Evolutionary conservation across 2,797 vertebrate genomes (phyloP).

Genomic region (Argentina silus): DNA sequence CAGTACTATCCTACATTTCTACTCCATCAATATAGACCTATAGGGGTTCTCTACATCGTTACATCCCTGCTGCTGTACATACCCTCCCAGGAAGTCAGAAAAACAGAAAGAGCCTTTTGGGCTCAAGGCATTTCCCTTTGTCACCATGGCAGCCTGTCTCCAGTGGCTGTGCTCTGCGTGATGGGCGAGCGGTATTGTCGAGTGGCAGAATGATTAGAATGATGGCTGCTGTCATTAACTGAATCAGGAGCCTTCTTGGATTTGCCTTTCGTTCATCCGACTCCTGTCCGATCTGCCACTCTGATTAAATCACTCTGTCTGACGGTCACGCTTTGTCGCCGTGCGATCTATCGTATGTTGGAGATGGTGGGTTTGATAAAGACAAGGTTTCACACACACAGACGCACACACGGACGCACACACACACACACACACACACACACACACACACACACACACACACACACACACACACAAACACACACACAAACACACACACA

Average conservation of each 20-base stretch:
- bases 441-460: not conserved
- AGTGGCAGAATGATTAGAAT: conserved; percentile 50
- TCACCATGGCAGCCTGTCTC: conserved; percentile 35
- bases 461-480: not conserved
- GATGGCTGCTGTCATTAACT: conserved; percentile 64
- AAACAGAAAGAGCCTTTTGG: conserved; percentile 20
- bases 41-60: no score
- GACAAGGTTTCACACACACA: not conserved
- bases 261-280: conserved; percentile 50
- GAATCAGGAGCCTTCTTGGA: conserved; percentile 50
- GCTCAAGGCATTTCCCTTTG: conserved; percentile 42
- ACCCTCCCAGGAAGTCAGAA: not conserved
- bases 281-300: conserved; percentile 46
- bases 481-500: not conserved
- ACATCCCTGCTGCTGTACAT: not conserved
- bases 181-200: conserved; percentile 21
- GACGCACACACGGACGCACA: no score
- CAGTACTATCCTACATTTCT: no score
- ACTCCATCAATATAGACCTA: no score
- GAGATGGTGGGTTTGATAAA: no score
- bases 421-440: not conserved
- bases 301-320: conserved; percentile 22
- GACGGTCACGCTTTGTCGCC: not conserved
- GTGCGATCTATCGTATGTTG: no score
- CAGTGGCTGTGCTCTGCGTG: conserved; percentile 24